Percentiles rank a stretch among this genome's conserved stretches.
phyloP scores from a whole-genome alignment of 2,888 invertebrate genomes.

The Acrobasis suavella region DNA sequence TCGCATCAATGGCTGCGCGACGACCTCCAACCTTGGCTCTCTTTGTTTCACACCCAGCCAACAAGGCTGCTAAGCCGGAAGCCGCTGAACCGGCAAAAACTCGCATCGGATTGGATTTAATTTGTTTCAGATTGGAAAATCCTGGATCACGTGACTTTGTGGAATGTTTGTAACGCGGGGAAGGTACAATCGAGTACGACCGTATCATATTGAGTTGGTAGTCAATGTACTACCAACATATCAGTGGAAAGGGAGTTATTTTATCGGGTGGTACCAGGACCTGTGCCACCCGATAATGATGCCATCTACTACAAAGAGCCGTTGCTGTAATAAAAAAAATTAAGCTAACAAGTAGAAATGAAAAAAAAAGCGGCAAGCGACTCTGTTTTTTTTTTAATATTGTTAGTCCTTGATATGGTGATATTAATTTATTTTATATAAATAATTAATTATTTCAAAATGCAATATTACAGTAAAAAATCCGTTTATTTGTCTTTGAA shows the following conservation, averaged over 20 bases:
- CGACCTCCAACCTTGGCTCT: slow-evolving; percentile 33
- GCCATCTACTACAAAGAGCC: no score
- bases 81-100: slow-evolving; percentile 29
- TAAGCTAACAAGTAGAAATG: no score
- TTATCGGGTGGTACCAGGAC: neutral
- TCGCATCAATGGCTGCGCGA: slow-evolving; percentile 29
- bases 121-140: slow-evolving; percentile 26
- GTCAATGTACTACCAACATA: neutral
- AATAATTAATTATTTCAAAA: no score
- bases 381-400: no score
- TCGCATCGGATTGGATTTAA: slow-evolving; percentile 27
- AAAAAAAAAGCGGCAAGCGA: no score
- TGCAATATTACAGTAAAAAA: no score
- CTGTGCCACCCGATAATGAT: no score
- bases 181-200: neutral
- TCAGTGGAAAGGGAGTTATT: neutral
- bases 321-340: no score
- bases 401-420: no score
- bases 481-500: no score
- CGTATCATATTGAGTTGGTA: neutral
- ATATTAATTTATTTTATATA: no score
- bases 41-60: slow-evolving; percentile 42
- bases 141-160: slow-evolving; percentile 27
- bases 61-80: slow-evolving; percentile 34
- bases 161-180: slow-evolving; percentile 11